phyloP scores from a whole-genome alignment of 2,888 invertebrate genomes.

The Campoplex capitator region DNA sequence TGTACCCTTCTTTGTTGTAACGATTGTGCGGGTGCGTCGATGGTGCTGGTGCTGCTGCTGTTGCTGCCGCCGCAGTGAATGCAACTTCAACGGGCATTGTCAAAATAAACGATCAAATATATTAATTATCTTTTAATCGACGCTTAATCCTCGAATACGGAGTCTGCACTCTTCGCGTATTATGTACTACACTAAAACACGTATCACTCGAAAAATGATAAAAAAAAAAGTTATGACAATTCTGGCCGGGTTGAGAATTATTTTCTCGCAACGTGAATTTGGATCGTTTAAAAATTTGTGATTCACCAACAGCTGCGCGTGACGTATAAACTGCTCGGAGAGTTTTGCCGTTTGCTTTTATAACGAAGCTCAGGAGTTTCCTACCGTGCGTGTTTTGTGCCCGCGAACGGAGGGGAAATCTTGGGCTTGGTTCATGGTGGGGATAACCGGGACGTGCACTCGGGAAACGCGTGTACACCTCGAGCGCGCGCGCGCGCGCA shows the following conservation, averaged over 20 bases:
- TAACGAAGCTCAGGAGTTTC: slow-evolving; percentile 64
- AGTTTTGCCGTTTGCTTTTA: slow-evolving; percentile 75
- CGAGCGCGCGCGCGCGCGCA: not conserved
- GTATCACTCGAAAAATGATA: too few species aligned
- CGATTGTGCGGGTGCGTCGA: slow-evolving; percentile 68
- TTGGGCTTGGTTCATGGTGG: slow-evolving; percentile 38
- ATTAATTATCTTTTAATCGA: not conserved
- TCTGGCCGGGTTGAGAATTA: too few species aligned
- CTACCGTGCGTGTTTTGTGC: slow-evolving; percentile 1
- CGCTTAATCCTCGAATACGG: not conserved
- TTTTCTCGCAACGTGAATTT: not conserved
- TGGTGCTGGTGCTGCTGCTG: too few species aligned
- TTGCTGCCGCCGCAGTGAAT: slow-evolving; percentile 63
- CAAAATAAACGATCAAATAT: not conserved
- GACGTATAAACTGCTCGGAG: slow-evolving; percentile 74
- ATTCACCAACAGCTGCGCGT: slow-evolving; percentile 60
- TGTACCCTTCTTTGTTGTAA: slow-evolving; percentile 54
- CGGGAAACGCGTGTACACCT: slow-evolving; percentile 77
- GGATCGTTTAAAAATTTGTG: not conserved
- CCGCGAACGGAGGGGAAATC: slow-evolving; percentile 52
- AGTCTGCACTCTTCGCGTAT: not conserved
- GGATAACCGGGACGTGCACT: slow-evolving; percentile 74
- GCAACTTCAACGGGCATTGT: slow-evolving; percentile 80
- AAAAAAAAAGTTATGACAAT: too few species aligned
- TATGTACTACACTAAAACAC: too few species aligned